These are phyloP conservation scores for Carcina quercana DNA, from an alignment of 2,888 invertebrate species.

Conservation along the genomic window DNA sequence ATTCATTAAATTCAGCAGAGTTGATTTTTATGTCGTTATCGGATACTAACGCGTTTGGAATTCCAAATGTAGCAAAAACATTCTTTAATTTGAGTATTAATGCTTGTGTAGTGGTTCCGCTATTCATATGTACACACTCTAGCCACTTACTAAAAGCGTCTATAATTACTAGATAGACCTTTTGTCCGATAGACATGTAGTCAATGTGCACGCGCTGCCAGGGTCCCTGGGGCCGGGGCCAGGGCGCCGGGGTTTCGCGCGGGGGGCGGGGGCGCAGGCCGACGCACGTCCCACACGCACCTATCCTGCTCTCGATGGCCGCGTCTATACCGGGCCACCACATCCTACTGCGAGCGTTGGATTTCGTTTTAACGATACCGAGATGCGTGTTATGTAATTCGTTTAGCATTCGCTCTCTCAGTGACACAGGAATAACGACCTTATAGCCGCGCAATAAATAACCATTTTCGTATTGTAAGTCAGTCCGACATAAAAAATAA, in stretches of 20 bases:
- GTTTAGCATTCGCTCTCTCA: conserved; percentile 8
- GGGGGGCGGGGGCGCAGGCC: conserved; percentile 12
- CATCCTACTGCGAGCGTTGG: conserved; percentile 11
- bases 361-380: conserved; percentile 17
- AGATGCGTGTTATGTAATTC: too few species aligned
- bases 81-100: conserved; percentile 7
- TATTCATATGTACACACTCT: conserved; percentile 11
- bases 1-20: conserved; percentile 12
- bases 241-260: conserved; percentile 14
- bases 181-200: conserved; percentile 10
- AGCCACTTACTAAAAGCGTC: conserved; percentile 13
- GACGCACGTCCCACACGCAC: conserved; percentile 5
- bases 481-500: conserved; percentile 15
- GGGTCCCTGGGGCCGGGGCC: conserved; percentile 9
- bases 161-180: conserved; percentile 9
- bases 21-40: conserved; percentile 13
- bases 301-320: conserved; percentile 13
- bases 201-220: conserved; percentile 17
- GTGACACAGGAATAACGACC: conserved; percentile 9
- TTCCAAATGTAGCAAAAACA: conserved; percentile 10
- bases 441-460: conserved; percentile 14
- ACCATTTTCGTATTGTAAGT: conserved; percentile 14
- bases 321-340: conserved; percentile 15
- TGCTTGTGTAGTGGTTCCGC: conserved; percentile 6
- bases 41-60: conserved; percentile 6